Base-by-base conservation (phyloP, 2,888 invertebrate species). In the Hypsopygia costalis region DNA sequence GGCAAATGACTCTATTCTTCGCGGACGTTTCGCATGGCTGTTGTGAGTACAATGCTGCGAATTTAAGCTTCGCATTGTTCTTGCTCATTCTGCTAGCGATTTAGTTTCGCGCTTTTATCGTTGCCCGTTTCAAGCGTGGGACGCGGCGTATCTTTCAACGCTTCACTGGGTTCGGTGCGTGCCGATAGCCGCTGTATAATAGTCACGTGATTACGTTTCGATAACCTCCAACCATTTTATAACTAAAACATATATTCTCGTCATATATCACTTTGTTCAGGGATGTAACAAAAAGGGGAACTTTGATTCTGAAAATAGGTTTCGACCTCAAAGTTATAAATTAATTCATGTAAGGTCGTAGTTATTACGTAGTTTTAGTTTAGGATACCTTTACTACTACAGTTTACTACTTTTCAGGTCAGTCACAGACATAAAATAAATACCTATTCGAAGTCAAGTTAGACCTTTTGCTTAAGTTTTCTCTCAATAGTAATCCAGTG, bases 1-100 rank as follows among this genome's bases (percentile, higher is more conserved):
- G 69, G 81, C 81, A 85, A 87, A 87, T 85, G 80, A 87, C 72
- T 86, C 82, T 70, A 88, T 87, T 86, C 87, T 86, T 81, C 71
- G 65, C 51, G 69, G 52, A 75, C 75, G 72, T 70, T 74, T 74
- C 66, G 67, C 65, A 58, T 49, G 61, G 47, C 46, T 65, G 58
- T 59, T 62, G 61, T 59, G 55, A 51, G 56, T 63, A 85, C 81
- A 87, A 86, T 80, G 77, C 68, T 69, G 80, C 81, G 79, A 41
- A 81, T 85, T 87, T 82, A 74, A 78, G 69, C 70, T 49, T 41
- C 27, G 54, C 53, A 77, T 87, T 87, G 87, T 88, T 83, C 85
- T 82, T 81, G 80, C 67, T 75, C 75, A 76, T 69, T 70, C 65
- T 58, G 64, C 55, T 61, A 64, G 62, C 69, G 74, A 79, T 83